A percentile compares a stretch with the other conserved stretches of the same genome.
Evolutionary conservation across 1,140 invertebrate species (phyloP).

Genomic region (Musca domestica): DNA sequence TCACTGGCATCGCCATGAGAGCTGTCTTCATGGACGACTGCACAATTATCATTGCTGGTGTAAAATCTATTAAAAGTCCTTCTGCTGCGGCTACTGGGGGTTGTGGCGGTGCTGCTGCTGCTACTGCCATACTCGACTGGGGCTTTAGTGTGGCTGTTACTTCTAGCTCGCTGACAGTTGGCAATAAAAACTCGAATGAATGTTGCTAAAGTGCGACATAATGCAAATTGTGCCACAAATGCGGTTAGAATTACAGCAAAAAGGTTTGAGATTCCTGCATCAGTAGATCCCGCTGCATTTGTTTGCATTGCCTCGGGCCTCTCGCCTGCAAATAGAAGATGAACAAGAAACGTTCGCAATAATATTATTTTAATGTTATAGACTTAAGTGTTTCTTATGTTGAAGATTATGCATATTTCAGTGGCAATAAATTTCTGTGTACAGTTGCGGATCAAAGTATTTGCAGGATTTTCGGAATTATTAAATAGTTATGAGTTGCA

Average conservation of each 20-base stretch:
- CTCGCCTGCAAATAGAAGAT: slow-evolving; percentile 42
- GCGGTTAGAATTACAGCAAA: slow-evolving; percentile 26
- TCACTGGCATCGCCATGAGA: too few relatives aligned
- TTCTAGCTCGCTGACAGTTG: slow-evolving; percentile 34
- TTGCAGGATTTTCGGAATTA: too few relatives aligned
- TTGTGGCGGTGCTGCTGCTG: not conserved
- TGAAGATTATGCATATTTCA: too few relatives aligned
- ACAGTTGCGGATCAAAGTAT: too few relatives aligned
- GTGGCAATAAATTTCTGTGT: too few relatives aligned
- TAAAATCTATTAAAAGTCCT: not conserved
- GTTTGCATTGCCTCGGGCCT: slow-evolving; percentile 54
- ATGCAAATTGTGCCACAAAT: slow-evolving; percentile 8
- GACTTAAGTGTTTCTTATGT: too few relatives aligned
- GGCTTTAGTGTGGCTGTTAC: not conserved
- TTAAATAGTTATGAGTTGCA: too few relatives aligned
- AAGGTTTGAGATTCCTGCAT: slow-evolving; percentile 7
- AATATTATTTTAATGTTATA: too few relatives aligned
- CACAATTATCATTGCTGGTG: slow-evolving; percentile 2
- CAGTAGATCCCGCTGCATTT: slow-evolving; percentile 42
- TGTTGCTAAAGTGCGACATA: not conserved
- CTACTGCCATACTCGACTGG: slow-evolving; percentile 2
- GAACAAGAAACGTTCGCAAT: slow-evolving; percentile 13
- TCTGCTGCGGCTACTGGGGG: not conserved
- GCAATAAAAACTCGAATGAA: slow-evolving; percentile 30
- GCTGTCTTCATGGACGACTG: not conserved